Percentiles rank a stretch among this genome's conserved stretches.
These are phyloP conservation scores for Tragelaphus imberbis DNA, from an alignment of 2,113 vertebrate genomes.

Conservation along the genomic window DNA sequence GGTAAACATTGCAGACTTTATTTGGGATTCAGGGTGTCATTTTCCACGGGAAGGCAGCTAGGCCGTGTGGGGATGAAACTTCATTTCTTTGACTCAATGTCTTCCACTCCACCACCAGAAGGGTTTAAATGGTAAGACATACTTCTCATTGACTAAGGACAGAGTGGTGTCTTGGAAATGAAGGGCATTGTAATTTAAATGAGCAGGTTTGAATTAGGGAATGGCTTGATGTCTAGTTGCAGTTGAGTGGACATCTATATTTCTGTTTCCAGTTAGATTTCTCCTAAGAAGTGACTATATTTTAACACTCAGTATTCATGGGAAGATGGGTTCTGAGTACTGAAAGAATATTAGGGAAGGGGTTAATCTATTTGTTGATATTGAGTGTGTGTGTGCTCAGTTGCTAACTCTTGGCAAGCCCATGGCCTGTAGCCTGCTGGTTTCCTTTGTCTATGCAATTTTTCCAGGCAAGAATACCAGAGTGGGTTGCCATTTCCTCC, in stretches of 20 bases:
- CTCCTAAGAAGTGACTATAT: neutral
- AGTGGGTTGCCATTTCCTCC: neutral
- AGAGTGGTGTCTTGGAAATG: conserved; percentile 52
- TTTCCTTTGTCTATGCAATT: neutral
- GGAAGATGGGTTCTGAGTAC: neutral
- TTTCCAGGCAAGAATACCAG: neutral
- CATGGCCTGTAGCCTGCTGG: neutral
- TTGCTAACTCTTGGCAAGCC: neutral
- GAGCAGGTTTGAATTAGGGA: conserved; percentile 28
- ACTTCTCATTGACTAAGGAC: conserved; percentile 48
- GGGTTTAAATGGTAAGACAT: conserved; percentile 8
- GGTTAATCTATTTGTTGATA: neutral
- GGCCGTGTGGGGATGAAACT: neutral
- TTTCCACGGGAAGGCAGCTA: neutral
- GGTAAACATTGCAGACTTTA: conserved; percentile 15
- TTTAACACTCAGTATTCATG: neutral
- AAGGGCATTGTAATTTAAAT: conserved; percentile 54
- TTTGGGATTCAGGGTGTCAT: neutral
- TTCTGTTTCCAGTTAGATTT: conserved; percentile 12
- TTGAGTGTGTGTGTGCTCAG: neutral
- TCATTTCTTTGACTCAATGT: conserved; percentile 17
- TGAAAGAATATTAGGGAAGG: neutral
- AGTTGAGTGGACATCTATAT: neutral
- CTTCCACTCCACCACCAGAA: conserved; percentile 21
- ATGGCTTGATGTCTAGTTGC: neutral